Conservation (phyloP, 2,888 invertebrate species). For the Myathropa florea region DNA sequence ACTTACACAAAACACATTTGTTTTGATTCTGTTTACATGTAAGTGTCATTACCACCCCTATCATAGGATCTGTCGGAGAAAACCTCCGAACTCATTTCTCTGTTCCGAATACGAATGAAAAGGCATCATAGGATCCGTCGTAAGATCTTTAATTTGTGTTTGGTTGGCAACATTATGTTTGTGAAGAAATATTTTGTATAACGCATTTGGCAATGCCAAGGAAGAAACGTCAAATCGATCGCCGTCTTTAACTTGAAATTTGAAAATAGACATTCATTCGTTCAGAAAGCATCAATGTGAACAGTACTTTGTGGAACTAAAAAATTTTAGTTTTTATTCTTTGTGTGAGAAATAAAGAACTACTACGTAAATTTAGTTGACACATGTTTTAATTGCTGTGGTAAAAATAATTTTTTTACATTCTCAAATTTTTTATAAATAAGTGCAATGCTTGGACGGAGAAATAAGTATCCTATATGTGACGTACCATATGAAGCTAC, state of each 20-base stretch:
- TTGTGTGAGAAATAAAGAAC: background rate
- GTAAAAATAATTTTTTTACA: background rate
- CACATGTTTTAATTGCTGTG: background rate
- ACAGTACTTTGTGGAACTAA: background rate
- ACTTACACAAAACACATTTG: no score
- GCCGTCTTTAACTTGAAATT: background rate
- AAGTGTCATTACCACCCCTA: no score
- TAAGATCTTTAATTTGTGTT: no score
- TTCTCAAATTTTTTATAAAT: background rate
- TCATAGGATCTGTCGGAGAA: no score
- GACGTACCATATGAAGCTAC: background rate
- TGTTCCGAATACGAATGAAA: no score
- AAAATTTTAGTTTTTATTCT: background rate
- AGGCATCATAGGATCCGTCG: no score
- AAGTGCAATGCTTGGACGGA: background rate
- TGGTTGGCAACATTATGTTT: no score
- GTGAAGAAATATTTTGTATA: background rate
- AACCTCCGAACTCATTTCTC: no score
- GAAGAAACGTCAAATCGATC: background rate
- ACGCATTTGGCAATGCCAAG: background rate
- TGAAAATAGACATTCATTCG: background rate
- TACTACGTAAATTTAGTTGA: background rate
- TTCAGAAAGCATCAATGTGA: background rate
- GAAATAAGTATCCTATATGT: background rate
- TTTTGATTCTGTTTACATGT: no score